phyloP scores from a whole-genome alignment of 2,888 invertebrate species.

The Andrena camellia region DNA sequence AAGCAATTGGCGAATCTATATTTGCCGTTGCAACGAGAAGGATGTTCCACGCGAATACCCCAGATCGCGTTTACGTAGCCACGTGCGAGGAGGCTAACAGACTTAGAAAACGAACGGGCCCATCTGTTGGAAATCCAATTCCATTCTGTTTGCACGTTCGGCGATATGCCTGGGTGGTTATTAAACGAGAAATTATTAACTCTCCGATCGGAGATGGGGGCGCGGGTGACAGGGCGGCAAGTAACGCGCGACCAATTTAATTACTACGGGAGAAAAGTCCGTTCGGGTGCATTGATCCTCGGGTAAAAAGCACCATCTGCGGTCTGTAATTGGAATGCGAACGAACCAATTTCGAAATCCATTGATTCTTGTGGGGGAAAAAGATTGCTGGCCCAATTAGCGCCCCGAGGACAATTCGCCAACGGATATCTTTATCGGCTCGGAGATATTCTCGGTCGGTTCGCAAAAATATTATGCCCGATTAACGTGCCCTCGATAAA shows the following conservation, averaged over 20 bases:
- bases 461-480: background rate
- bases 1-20: background rate
- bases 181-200: constrained; percentile 46
- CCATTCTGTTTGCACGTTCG: background rate
- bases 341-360: constrained; percentile 58
- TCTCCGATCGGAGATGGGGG: constrained; percentile 4
- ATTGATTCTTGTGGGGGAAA: constrained; percentile 33
- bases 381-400: constrained; percentile 33
- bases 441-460: background rate
- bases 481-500: background rate
- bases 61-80: too few relatives aligned
- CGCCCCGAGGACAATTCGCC: background rate
- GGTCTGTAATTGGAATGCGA: constrained; percentile 65
- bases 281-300: constrained; percentile 44
- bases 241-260: constrained; percentile 51
- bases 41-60: too few relatives aligned
- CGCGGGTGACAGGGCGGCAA: background rate
- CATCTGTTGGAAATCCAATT: constrained; percentile 23
- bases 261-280: constrained; percentile 48
- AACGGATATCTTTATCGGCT: constrained; percentile 1
- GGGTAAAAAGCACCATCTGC: constrained; percentile 43
- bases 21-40: background rate
- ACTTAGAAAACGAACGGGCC: background rate
- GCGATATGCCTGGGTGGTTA: constrained; percentile 1
- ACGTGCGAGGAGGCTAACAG: background rate